Base-by-base conservation (phyloP, 2,113 vertebrate species). In the Cromileptes altivelis region DNA sequence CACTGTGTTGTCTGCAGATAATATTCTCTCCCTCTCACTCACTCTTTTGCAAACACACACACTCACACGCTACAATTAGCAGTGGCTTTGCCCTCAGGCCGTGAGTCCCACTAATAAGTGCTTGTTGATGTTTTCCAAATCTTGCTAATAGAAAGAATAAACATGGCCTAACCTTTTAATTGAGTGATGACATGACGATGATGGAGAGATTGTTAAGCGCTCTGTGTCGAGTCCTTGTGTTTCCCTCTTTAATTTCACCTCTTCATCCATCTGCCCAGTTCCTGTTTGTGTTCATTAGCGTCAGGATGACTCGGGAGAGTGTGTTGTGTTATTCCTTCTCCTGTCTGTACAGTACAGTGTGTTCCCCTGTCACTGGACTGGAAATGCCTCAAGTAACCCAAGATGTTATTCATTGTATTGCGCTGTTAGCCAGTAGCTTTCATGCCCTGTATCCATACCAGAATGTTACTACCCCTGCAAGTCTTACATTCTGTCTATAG, bases 111-210 rank as follows among this genome's bases (percentile, higher is more conserved):
- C 80, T 88, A 90, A 91, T 87, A 88, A 89, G 87, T 81, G 90
- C 81, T 94, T 94, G 93, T 94, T 93, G 91, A 94, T 94, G 92
- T 93, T 94, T 92, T 91, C 74, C 71, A 91, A 89, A 82, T 85
- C 79, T 88, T 37, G 57, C 90, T 94, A 94, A 95, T 92, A 91
- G 93, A 87, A 89, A 93, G 93, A 91, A 90, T 89, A 94, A 93
- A 94, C 94, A 94, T 12, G 79, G 88, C 80, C 89, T 95, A 95
- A 95, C 93, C 94, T 94, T 94, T 93, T 94, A 94, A 95, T 95
- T 94, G 92, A 93, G 93, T 91, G 93, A 88, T 91, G 93, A 94
- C 94, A 92, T 89, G 87, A 93, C 37, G 87, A 88, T 92, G 92
- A 93, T 89, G 87, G 90, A 94, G 84, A 85, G 90, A 93, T 92